Percentiles rank a stretch among this genome's conserved stretches.
Evolutionary conservation across 2,888 invertebrate species (phyloP).

Genomic region (Synanthedon tipuliformis): DNA sequence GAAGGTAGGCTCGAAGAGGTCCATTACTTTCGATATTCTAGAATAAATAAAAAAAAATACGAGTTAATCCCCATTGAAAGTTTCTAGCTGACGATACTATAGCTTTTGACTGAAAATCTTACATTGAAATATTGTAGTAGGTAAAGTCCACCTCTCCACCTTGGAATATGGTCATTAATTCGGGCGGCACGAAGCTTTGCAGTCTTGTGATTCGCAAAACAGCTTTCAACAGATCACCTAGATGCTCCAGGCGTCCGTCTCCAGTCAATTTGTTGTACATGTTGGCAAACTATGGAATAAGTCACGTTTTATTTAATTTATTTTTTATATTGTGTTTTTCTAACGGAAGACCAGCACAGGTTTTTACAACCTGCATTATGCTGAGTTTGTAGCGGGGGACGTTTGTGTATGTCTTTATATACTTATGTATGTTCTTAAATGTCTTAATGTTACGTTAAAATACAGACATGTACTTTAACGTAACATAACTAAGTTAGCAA

Average conservation of each 20-base stretch:
- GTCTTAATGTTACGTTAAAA: too few relatives aligned
- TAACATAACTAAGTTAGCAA: too few relatives aligned
- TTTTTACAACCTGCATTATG: too few relatives aligned
- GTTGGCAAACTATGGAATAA: conserved; percentile 37
- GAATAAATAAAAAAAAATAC: conserved; percentile 10
- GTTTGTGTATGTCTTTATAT: too few relatives aligned
- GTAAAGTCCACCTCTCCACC: conserved; percentile 37
- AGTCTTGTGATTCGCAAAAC: conserved; percentile 49
- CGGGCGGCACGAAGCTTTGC: conserved; percentile 57
- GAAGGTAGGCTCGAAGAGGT: conserved; percentile 48
- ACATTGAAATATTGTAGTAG: conserved; percentile 49
- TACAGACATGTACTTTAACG: too few relatives aligned
- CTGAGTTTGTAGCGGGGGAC: too few relatives aligned
- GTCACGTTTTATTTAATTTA: too few relatives aligned
- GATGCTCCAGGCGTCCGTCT: conserved; percentile 44
- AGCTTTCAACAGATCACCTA: conserved; percentile 52
- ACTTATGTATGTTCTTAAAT: too few relatives aligned
- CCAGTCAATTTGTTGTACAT: conserved; percentile 62
- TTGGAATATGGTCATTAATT: conserved; percentile 33
- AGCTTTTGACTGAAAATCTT: conserved; percentile 15
- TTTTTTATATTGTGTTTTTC: too few relatives aligned
- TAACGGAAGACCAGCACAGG: too few relatives aligned
- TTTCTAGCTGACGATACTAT: background rate
- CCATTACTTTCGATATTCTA: conserved; percentile 45
- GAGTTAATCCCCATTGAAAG: background rate